Percentiles rank a stretch among this genome's conserved stretches.
Evolutionary conservation across 1,140 invertebrate species (phyloP).

Genomic region (Phocides pigmalion): DNA sequence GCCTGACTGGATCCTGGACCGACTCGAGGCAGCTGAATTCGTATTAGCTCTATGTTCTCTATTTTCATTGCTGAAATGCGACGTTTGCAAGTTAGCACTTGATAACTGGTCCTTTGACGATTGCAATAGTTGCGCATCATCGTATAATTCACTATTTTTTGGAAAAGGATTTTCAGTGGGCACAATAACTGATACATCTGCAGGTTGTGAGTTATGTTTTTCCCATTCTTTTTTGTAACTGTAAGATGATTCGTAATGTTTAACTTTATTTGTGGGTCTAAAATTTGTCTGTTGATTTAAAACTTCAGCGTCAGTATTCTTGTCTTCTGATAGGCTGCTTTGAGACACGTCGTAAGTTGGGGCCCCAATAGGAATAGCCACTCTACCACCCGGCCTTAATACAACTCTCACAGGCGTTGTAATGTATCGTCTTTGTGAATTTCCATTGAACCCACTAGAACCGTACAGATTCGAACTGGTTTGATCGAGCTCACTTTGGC

Average conservation of each 20-base stretch:
- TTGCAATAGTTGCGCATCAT: constrained; percentile 48
- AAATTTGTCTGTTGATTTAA: constrained; percentile 40
- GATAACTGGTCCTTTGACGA: constrained; percentile 41
- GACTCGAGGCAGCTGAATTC: constrained; percentile 40
- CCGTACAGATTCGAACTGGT: constrained; percentile 42
- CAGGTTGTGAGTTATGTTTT: constrained; percentile 63
- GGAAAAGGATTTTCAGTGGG: constrained; percentile 56
- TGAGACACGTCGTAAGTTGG: constrained; percentile 52
- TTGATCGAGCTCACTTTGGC: constrained; percentile 47
- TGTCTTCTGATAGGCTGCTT: constrained; percentile 42
- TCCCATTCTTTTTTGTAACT: constrained; percentile 81
- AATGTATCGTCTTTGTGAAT: constrained; percentile 42
- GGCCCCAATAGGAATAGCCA: constrained; percentile 59
- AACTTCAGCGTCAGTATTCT: constrained; percentile 58
- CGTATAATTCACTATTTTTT: constrained; percentile 64
- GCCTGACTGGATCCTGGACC: constrained; percentile 32
- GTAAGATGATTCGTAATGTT: constrained; percentile 77
- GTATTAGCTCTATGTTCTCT: constrained; percentile 42
- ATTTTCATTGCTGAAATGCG: constrained; percentile 47
- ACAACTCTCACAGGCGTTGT: constrained; percentile 58
- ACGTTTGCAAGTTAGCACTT: constrained; percentile 25
- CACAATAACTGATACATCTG: constrained; percentile 38
- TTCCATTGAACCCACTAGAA: constrained; percentile 37
- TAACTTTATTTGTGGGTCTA: constrained; percentile 51
- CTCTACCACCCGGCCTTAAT: constrained; percentile 60